Conservation (phyloP, 2,888 invertebrate species). For the Leucophenga maculata region DNA sequence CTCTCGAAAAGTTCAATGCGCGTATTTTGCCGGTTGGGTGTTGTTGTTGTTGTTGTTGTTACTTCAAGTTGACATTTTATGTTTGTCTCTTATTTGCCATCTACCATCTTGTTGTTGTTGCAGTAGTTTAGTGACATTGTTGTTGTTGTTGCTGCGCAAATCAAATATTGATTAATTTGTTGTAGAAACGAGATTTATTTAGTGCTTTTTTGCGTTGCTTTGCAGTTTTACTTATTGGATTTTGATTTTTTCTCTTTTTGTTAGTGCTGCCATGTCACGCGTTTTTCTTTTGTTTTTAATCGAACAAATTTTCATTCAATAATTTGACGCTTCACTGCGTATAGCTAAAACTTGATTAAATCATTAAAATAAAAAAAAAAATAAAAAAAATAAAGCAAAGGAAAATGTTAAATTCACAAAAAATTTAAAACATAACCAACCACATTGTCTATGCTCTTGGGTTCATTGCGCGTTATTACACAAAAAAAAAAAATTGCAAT, state of each 20-base stretch:
- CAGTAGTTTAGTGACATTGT: slow-evolving; percentile 9
- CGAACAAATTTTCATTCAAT: slow-evolving; percentile 11
- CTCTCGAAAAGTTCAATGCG: slow-evolving; percentile 29
- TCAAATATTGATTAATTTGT: slow-evolving; percentile 48
- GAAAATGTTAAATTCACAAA: no score
- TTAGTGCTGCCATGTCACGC: slow-evolving; percentile 29
- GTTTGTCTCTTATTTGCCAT: slow-evolving; percentile 17
- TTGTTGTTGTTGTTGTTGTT: not conserved
- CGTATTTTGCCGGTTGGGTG: not conserved
- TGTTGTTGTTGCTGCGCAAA: slow-evolving; percentile 29
- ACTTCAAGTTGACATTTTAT: slow-evolving; percentile 9
- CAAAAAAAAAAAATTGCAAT: not conserved
- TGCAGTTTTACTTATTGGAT: not conserved
- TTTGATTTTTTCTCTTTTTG: not conserved
- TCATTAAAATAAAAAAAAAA: not conserved
- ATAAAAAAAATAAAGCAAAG: not conserved
- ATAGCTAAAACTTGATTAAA: slow-evolving; percentile 19
- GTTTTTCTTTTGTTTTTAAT: not conserved
- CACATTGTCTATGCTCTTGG: not conserved
- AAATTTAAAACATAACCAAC: not conserved
- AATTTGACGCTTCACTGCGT: slow-evolving; percentile 50
- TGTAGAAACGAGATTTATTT: slow-evolving; percentile 30
- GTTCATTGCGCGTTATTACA: not conserved
- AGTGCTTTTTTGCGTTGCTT: slow-evolving; percentile 33
- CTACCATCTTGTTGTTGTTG: slow-evolving; percentile 12